Evolutionary conservation across 2,888 invertebrate genomes (phyloP).

Genomic region (Acronicta alni): DNA sequence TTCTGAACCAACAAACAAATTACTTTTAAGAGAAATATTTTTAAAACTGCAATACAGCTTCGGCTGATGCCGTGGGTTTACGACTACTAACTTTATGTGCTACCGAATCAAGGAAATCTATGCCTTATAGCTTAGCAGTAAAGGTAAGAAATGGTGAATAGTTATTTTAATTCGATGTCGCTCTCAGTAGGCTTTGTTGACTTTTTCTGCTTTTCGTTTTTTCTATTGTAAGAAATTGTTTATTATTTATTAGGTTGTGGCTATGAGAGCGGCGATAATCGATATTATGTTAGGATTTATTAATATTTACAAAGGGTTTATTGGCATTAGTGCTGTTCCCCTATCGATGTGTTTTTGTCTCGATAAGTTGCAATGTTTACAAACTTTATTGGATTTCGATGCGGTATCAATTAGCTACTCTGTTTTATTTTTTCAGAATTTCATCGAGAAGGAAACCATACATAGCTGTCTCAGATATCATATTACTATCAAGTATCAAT

Average conservation of each 20-base stretch:
- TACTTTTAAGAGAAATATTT: slow-evolving; percentile 72
- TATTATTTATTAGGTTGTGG: slow-evolving; percentile 56
- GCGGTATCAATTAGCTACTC: too few species aligned
- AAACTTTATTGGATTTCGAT: too few species aligned
- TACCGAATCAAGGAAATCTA: slow-evolving; percentile 15
- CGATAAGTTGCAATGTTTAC: too few species aligned
- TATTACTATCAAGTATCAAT: too few species aligned
- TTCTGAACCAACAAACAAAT: slow-evolving; percentile 68
- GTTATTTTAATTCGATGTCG: slow-evolving; percentile 53
- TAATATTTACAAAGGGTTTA: slow-evolving; percentile 11
- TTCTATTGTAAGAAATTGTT: slow-evolving; percentile 71
- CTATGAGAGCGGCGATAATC: slow-evolving; percentile 36
- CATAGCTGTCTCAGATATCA: too few species aligned
- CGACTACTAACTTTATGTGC: slow-evolving; percentile 27
- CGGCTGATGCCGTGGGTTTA: slow-evolving; percentile 54
- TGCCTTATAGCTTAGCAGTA: slow-evolving; percentile 2
- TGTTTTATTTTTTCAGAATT: too few species aligned
- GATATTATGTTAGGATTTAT: slow-evolving; percentile 19
- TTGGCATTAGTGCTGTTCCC: slow-evolving; percentile 13
- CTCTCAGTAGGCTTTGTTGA: slow-evolving; percentile 69
- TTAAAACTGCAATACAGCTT: slow-evolving; percentile 62
- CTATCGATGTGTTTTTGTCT: slow-evolving; percentile 2
- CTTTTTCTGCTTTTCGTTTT: slow-evolving; percentile 76
- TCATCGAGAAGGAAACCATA: too few species aligned
- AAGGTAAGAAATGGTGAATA: slow-evolving; percentile 1